Evolutionary conservation across 2,113 vertebrate genomes (phyloP), one percentile per base, ranked within the genome.

Genomic region (Tychaedon coryphoeus): DNA sequence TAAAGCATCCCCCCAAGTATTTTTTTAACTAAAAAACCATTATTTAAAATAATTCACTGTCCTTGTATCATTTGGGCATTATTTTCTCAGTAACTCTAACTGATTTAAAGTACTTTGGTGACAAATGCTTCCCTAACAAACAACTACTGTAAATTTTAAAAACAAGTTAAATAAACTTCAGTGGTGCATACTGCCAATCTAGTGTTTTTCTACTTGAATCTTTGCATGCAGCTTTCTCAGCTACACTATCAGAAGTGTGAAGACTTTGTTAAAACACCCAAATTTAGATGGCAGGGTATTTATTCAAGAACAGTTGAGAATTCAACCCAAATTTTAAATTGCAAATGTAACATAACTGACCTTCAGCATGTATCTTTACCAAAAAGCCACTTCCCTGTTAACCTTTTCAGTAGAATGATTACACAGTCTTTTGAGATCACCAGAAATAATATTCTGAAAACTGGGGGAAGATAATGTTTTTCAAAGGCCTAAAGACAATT

Each of bases 1-100:
- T 3, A 64, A 65, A 60, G 54, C 33, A 15, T 31, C 5, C 16
- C 6, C 20, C 11, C 2, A 16, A 76, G 5, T 20, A 0, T 12
- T 34, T 24, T 47, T 57, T 67, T 65, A 4, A n/a, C 14, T 24
- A 19, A 74, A 22, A 56, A 58, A 25, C 0, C 19, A 50, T 31
- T 26, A 58, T 47, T 65, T 86, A 57, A 50, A 70, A 42, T 24
- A 84, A 67, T 74, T 86, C 9, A 29, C 18, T 48, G 20, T 64
- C n/a, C 26, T 88, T 56, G 5, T 20, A 66, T 48, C 5, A 6
- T 75, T 92, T 69, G 47, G 43, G 11, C 42, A 81, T 84, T 70
- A 73, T 36, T 84, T 50, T 43, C 38, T 66, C 79, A 54, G 34
- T 65, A 72, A 82, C 23, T 45, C 61, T 79, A 43, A 92, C 1